phyloP scores from a whole-genome alignment of 2,113 vertebrate genomes.

The Melanotaenia duboulayi region DNA sequence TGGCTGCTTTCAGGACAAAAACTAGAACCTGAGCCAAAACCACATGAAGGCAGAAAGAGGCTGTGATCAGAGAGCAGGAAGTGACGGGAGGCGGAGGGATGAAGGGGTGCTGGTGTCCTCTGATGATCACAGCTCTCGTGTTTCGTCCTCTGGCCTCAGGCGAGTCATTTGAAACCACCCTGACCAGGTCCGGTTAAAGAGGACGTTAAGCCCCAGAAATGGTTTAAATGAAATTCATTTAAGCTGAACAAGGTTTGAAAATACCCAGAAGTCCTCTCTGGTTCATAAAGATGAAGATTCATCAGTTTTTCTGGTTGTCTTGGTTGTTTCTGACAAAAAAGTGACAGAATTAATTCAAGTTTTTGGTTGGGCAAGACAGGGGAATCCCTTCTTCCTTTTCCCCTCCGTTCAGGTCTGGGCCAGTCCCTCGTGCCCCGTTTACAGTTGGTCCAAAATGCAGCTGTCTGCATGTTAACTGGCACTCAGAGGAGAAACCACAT shows the following conservation, averaged over 20 bases:
- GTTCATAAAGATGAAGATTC: too few relatives aligned
- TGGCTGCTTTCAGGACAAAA: neutral
- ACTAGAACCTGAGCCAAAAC: neutral
- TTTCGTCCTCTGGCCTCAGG: conserved; percentile 36
- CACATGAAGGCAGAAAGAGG: neutral
- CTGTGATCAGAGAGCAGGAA: conserved; percentile 22
- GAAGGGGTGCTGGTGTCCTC: neutral
- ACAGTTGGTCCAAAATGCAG: too few relatives aligned
- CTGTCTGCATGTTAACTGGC: too few relatives aligned
- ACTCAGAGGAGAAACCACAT: too few relatives aligned
- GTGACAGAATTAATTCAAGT: too few relatives aligned
- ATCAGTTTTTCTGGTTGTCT: too few relatives aligned
- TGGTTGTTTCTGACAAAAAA: too few relatives aligned
- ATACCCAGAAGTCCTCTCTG: neutral
- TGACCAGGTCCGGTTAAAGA: conserved; percentile 1
- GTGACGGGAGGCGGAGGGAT: neutral
- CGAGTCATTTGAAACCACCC: conserved; percentile 40
- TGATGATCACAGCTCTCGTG: conserved; percentile 17
- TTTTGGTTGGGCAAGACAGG: too few relatives aligned
- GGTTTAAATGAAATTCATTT: neutral
- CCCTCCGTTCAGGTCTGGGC: too few relatives aligned
- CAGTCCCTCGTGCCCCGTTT: too few relatives aligned
- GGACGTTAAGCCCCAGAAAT: neutral
- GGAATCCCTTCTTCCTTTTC: too few relatives aligned
- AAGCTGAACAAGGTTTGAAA: neutral